Evolutionary conservation across 2,888 invertebrate species (phyloP).

Genomic region (Sinodicranocentrus sp.): DNA sequence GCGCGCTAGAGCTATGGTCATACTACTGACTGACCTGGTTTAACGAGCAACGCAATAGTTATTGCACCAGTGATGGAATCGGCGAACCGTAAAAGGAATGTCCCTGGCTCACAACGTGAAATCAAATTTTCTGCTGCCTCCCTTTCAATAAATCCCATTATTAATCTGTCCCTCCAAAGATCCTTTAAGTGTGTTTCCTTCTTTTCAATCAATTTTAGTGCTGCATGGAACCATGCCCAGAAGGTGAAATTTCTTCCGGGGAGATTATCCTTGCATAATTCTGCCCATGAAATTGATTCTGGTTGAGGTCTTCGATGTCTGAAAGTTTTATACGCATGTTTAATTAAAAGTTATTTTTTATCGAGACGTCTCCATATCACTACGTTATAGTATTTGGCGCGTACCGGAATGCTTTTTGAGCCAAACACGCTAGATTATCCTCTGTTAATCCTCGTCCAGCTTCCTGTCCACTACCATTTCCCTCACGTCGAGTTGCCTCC

Average conservation of each 20-base stretch:
- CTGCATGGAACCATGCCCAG: constrained; percentile 70
- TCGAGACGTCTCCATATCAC: too few relatives aligned
- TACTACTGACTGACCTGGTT: constrained; percentile 42
- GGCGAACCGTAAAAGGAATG: constrained; percentile 69
- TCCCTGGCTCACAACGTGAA: constrained; percentile 38
- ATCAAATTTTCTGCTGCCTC: constrained; percentile 63
- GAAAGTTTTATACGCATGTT: too few relatives aligned
- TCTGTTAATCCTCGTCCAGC: constrained; percentile 39
- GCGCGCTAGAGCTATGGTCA: too few relatives aligned
- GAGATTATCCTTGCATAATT: constrained; percentile 66
- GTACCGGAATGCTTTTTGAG: constrained; percentile 63
- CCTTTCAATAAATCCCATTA: constrained; percentile 66
- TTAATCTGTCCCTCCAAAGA: constrained; percentile 60
- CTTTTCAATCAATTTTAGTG: constrained; percentile 65
- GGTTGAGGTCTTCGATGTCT: constrained; percentile 39
- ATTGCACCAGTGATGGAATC: constrained; percentile 65
- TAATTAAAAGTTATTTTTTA: too few relatives aligned
- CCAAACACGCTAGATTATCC: constrained; percentile 59
- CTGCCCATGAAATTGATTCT: constrained; percentile 55
- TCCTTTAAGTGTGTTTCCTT: constrained; percentile 65
- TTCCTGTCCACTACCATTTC: too few relatives aligned
- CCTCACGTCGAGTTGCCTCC: constrained; percentile 44
- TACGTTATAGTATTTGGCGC: not conserved
- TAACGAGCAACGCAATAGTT: constrained; percentile 34
- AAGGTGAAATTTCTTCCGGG: constrained; percentile 61